phyloP scores from a whole-genome alignment of 1,140 invertebrate genomes.

The Penaeus vannamei region DNA sequence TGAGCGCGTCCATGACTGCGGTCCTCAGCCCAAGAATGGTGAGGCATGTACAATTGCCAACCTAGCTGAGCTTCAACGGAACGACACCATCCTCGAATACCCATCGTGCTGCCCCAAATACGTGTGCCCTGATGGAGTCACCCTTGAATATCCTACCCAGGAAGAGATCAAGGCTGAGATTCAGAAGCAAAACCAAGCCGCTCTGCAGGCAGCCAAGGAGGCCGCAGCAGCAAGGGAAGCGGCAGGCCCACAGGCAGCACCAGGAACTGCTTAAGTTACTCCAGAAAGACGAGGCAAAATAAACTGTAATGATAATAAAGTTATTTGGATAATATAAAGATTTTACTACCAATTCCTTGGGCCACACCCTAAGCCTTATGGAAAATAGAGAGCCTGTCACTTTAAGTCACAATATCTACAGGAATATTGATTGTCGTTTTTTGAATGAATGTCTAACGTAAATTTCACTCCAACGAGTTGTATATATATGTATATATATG shows the following conservation, averaged over 20 bases:
- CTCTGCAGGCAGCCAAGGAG: constrained; percentile 20
- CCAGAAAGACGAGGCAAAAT: too few species aligned
- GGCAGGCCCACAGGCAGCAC: background rate
- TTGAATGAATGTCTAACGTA: too few species aligned
- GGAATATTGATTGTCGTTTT: too few species aligned
- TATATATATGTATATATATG: too few species aligned
- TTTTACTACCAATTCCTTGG: too few species aligned
- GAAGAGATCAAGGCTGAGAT: constrained; percentile 40
- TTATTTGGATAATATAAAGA: too few species aligned
- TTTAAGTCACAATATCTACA: too few species aligned
- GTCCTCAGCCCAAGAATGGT: constrained; percentile 86
- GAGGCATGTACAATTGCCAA: constrained; percentile 88
- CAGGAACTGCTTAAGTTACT: too few species aligned
- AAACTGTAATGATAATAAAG: too few species aligned
- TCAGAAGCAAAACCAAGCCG: constrained; percentile 29
- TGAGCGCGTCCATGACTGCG: constrained; percentile 88
- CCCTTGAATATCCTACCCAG: constrained; percentile 78
- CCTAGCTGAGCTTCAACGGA: constrained; percentile 84
- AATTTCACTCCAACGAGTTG: too few species aligned
- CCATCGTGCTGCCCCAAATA: constrained; percentile 84
- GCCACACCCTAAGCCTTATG: too few species aligned
- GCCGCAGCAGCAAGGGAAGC: constrained; percentile 23
- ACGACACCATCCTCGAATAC: constrained; percentile 81
- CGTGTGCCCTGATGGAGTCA: constrained; percentile 86
- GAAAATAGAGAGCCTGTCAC: too few species aligned